Evolutionary conservation across 2,888 invertebrate species (phyloP).

Genomic region (Apamea anceps): DNA sequence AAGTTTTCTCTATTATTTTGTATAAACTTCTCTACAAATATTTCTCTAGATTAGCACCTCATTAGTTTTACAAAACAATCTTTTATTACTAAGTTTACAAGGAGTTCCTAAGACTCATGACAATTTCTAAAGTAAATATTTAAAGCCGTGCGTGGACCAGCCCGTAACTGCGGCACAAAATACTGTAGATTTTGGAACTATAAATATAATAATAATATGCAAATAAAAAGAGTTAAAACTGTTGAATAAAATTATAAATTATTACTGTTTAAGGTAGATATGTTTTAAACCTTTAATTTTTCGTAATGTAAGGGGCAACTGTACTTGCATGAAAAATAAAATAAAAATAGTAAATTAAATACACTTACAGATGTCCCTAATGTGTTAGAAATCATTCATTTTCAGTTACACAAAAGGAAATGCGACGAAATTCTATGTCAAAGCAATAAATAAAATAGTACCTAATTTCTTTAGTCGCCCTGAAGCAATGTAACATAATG

Average conservation of each 20-base stretch:
- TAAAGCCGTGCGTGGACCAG: constrained; percentile 3
- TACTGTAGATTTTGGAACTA: constrained; percentile 64
- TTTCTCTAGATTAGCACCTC: constrained; percentile 21
- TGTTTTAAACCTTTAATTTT: constrained; percentile 45
- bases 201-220: constrained; percentile 63
- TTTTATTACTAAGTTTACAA: constrained; percentile 28
- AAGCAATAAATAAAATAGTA: constrained; percentile 49
- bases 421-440: constrained; percentile 13
- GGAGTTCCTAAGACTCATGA: constrained; percentile 63
- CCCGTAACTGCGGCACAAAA: constrained; percentile 37
- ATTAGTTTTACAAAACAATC: constrained; percentile 21
- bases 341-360: constrained; percentile 27
- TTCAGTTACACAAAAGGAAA: constrained; percentile 2
- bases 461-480: constrained; percentile 24
- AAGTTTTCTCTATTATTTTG: constrained; percentile 5
- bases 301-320: constrained; percentile 47
- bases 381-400: neutral
- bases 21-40: constrained; percentile 1
- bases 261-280: constrained; percentile 56
- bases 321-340: constrained; percentile 43
- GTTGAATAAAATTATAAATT: constrained; percentile 65
- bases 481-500: constrained; percentile 29
- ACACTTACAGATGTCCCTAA: constrained; percentile 5
- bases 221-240: constrained; percentile 64
- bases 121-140: constrained; percentile 36